Conservation (phyloP, 2,888 invertebrate genomes). For the Melanostoma mellinum region DNA sequence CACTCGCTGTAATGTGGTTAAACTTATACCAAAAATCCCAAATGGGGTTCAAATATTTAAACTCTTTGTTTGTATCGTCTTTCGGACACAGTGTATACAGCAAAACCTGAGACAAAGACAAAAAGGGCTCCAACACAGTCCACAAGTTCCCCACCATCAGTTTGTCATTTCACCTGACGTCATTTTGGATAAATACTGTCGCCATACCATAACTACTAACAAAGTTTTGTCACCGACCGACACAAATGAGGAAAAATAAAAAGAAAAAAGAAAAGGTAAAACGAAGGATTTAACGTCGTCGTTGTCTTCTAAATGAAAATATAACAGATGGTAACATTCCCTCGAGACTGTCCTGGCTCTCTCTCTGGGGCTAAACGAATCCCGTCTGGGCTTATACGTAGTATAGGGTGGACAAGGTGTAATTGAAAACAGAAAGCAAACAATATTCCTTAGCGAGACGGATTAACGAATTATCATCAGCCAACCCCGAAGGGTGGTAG, state of each 20-base stretch:
- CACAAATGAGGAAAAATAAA: slow-evolving; percentile 18
- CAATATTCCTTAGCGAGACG: slow-evolving; percentile 65
- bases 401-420: slow-evolving; percentile 62
- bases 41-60: slow-evolving; percentile 70
- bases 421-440: slow-evolving; percentile 73
- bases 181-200: slow-evolving; percentile 29
- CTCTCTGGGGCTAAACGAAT: slow-evolving; percentile 12
- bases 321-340: slow-evolving; percentile 65
- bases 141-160: slow-evolving; percentile 6
- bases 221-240: slow-evolving; percentile 30
- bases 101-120: slow-evolving; percentile 36
- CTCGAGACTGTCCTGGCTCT: slow-evolving; percentile 25
- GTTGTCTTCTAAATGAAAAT: slow-evolving; percentile 35
- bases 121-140: background rate
- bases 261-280: slow-evolving; percentile 15
- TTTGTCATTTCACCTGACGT: slow-evolving; percentile 49
- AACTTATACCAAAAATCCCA: slow-evolving; percentile 50
- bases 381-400: background rate
- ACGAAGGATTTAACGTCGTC: slow-evolving; percentile 51
- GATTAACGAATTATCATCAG: slow-evolving; percentile 71
- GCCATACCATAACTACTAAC: slow-evolving; percentile 30
- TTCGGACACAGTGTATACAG: slow-evolving; percentile 30
- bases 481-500: slow-evolving; percentile 22
- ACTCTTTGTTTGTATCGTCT: slow-evolving; percentile 62
- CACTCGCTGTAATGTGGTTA: slow-evolving; percentile 60